phyloP scores from a whole-genome alignment of 2,113 vertebrate genomes.

The Lasiurus borealis region DNA sequence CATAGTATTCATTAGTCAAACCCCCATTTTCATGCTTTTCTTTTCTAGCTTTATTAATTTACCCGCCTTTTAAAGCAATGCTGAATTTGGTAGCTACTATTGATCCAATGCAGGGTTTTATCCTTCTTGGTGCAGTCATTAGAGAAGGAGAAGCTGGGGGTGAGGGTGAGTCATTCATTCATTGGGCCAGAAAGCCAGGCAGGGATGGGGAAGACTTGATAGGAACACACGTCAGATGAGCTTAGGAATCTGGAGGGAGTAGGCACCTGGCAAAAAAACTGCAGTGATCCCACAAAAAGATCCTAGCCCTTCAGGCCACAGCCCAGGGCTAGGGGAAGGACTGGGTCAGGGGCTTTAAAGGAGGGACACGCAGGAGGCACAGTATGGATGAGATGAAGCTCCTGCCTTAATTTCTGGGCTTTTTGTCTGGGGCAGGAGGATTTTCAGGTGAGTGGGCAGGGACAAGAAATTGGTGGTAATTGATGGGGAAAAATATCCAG shows the following conservation, averaged over 20 bases:
- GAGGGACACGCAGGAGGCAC: neutral
- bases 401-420: neutral
- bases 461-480: neutral
- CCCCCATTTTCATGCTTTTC: neutral
- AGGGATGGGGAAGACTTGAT: neutral
- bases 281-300: neutral
- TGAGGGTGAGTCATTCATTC: neutral
- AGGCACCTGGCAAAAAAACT: neutral
- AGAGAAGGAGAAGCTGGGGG: neutral
- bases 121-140: neutral
- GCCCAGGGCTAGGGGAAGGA: neutral
- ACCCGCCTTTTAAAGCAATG: neutral
- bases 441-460: neutral
- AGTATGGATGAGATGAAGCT: neutral
- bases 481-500: neutral
- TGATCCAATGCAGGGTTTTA: neutral
- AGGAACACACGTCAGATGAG: neutral
- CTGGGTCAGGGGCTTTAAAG: neutral
- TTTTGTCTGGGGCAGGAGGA: neutral
- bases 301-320: neutral
- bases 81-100: neutral
- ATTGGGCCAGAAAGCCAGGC: neutral
- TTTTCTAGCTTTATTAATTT: slow-evolving; percentile 39
- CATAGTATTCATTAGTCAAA: slow-evolving; percentile 49
- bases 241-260: neutral